These are phyloP conservation scores for Neotoma lepida DNA, from an alignment of 2,113 vertebrate species.

Conservation along the genomic window DNA sequence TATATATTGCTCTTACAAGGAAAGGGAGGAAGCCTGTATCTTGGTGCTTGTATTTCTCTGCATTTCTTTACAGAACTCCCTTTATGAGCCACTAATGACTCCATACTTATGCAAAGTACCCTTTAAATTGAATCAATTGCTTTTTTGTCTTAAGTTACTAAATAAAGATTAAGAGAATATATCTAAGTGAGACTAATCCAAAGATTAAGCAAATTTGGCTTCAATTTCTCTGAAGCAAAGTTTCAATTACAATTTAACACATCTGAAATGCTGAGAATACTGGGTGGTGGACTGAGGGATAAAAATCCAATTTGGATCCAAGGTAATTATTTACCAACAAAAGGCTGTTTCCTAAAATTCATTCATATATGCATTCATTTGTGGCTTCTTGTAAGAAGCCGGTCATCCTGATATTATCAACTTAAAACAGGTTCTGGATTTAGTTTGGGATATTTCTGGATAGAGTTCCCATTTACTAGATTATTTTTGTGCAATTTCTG, in stretches of 20 bases:
- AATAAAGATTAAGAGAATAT: constrained; percentile 44
- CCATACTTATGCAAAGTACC: constrained; percentile 36
- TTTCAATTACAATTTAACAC: constrained; percentile 26
- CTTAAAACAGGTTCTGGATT: constrained; percentile 2
- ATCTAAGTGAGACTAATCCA: constrained; percentile 51
- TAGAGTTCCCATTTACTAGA: background rate
- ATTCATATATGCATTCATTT: constrained; percentile 22
- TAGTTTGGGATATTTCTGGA: constrained; percentile 32
- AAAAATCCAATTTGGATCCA: background rate
- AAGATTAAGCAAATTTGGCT: constrained; percentile 46
- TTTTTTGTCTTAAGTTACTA: constrained; percentile 61
- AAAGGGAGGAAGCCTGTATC: background rate
- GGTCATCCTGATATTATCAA: background rate
- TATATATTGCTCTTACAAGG: background rate
- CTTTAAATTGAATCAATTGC: constrained; percentile 60
- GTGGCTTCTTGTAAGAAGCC: background rate
- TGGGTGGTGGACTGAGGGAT: background rate
- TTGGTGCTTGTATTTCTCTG: background rate
- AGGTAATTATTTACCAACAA: background rate
- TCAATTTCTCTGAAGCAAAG: constrained; percentile 19
- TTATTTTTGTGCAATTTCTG: constrained; percentile 10
- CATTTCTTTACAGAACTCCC: background rate
- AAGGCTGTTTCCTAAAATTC: background rate
- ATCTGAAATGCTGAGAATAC: background rate
- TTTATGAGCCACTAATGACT: constrained; percentile 25